phyloP scores from a whole-genome alignment of 1,140 invertebrate species.

The Drosophila sproati region DNA sequence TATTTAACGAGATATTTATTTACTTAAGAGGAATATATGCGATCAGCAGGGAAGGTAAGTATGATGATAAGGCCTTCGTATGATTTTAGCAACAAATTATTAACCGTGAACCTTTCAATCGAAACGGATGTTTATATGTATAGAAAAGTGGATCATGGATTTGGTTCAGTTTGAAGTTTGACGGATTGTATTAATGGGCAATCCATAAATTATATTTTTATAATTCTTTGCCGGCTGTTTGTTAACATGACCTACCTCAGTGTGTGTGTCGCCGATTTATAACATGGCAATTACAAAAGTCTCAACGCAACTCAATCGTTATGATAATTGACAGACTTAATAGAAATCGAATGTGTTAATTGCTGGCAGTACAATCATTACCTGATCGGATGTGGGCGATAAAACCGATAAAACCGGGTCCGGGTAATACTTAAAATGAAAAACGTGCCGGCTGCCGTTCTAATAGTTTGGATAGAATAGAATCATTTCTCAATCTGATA shows the following conservation, averaged over 20 bases:
- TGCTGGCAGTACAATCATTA: constrained; percentile 42
- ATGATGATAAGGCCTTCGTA: not conserved
- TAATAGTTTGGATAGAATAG: constrained; percentile 12
- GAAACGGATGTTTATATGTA: too few species aligned
- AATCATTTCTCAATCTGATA: not conserved
- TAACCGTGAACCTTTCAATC: not conserved
- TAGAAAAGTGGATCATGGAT: too few species aligned
- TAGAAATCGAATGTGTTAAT: constrained; percentile 71
- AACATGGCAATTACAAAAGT: constrained; percentile 63
- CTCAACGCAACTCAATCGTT: constrained; percentile 47
- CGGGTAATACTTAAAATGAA: constrained; percentile 26
- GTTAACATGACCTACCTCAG: constrained; percentile 75
- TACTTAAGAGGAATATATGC: not conserved
- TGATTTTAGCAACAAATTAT: not conserved
- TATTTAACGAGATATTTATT: not conserved
- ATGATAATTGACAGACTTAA: constrained; percentile 76
- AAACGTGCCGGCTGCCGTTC: constrained; percentile 28
- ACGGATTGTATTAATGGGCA: constrained; percentile 28
- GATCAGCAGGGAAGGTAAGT: too few species aligned
- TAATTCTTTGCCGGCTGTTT: constrained; percentile 47
- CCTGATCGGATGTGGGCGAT: constrained; percentile 61
- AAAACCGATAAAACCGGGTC: constrained; percentile 19
- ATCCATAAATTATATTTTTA: constrained; percentile 6
- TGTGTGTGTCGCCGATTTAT: constrained; percentile 63
- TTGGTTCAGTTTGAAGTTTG: not conserved